Conservation (phyloP, 2,888 invertebrate species). For the Standfussiana lucernea region DNA sequence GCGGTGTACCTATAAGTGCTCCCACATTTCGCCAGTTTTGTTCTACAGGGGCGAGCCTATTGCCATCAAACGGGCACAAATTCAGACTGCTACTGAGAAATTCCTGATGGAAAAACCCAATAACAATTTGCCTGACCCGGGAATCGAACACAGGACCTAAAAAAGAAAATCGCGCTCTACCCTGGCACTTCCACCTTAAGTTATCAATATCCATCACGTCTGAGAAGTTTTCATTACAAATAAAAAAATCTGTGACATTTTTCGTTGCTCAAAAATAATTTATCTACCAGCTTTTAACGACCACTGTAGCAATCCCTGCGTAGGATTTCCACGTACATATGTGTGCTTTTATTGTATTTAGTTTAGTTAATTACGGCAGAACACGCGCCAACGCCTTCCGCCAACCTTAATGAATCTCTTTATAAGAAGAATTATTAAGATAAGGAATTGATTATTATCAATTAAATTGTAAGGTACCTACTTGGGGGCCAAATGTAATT, state of each 20-base stretch:
- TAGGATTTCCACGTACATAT: conserved; percentile 65
- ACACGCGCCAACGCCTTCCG: conserved; percentile 72
- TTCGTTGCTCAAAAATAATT: not conserved
- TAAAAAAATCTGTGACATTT: not conserved
- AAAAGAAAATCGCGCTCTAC: too few relatives aligned
- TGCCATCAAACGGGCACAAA: too few relatives aligned
- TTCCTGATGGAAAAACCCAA: too few relatives aligned
- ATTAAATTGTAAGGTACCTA: not conserved
- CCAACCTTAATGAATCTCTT: conserved; percentile 53
- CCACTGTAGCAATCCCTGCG: conserved; percentile 64
- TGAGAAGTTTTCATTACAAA: not conserved
- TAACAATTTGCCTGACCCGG: too few relatives aligned
- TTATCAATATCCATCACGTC: too few relatives aligned
- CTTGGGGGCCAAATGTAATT: not conserved
- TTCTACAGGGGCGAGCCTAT: too few relatives aligned
- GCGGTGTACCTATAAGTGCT: too few relatives aligned
- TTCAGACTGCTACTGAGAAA: too few relatives aligned
- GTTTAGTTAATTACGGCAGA: conserved; percentile 78
- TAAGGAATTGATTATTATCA: conserved; percentile 24
- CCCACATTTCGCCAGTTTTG: too few relatives aligned
- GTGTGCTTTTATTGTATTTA: conserved; percentile 70
- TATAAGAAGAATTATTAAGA: conserved; percentile 31
- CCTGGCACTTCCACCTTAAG: too few relatives aligned
- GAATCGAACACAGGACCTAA: too few relatives aligned
- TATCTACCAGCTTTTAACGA: conserved; percentile 18